A percentile compares a stretch with the other conserved stretches of the same genome.
phyloP scores from a whole-genome alignment of 2,113 vertebrate species.

The Alectura lathami region DNA sequence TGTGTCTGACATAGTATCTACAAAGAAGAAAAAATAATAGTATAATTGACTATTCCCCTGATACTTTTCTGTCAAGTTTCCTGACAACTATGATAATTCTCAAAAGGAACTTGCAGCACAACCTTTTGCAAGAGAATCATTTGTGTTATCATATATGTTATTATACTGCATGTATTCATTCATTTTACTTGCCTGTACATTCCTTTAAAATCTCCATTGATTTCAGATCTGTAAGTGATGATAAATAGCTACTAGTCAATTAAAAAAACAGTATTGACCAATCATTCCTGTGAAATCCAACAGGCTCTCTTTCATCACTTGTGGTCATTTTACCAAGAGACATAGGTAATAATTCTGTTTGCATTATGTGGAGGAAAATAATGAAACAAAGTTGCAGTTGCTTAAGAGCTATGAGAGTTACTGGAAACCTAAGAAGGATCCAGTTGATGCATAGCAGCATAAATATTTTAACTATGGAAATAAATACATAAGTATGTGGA shows the following conservation, averaged over 20 bases:
- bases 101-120: neutral
- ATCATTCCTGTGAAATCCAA: neutral
- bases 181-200: neutral
- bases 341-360: neutral
- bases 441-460: neutral
- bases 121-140: neutral
- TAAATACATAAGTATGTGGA: fast-evolving
- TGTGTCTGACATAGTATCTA: neutral
- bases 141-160: neutral
- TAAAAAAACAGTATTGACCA: neutral
- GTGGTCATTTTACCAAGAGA: neutral
- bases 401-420: neutral
- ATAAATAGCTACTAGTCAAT: neutral
- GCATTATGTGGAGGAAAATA: neutral
- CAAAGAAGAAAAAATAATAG: neutral
- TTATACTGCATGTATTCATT: neutral
- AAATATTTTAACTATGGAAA: neutral
- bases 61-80: neutral
- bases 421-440: neutral
- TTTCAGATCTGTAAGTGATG: neutral
- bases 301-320: neutral
- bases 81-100: neutral
- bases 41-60: neutral
- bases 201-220: neutral
- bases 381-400: neutral